Evolutionary conservation across 2,888 invertebrate genomes (phyloP), one percentile per base, ranked within the genome.

Genomic region (Acleris sparsana): DNA sequence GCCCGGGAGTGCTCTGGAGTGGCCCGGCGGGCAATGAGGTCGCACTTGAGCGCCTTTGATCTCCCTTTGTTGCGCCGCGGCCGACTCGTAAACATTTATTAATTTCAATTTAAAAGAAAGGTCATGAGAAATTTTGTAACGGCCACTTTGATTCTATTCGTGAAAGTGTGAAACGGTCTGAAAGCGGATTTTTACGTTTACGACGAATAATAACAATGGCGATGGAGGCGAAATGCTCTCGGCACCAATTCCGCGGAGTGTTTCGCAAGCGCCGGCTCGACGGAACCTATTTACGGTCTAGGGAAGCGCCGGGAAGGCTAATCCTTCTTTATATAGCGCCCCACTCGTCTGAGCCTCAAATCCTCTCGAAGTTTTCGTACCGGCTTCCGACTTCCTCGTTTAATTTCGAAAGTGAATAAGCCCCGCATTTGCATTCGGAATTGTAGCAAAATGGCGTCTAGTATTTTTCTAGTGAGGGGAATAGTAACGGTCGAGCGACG

Each of bases 381-480:
- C 73, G 72, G 77, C 76, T 75, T 74, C 72, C 76, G 78, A 39
- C 84, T 89, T 89, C 87, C 86, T 85, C 76, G 80, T 86, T 80
- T 74, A 79, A 82, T 84, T 84, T 84, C 79, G 76, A 84, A 78
- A 76, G 73, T 75, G 78, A 80, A 80, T 83, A 80, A 82, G 78
- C 78, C 76, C 78, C 72, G 75, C 73, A 82, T 85, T 84, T 83
- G 77, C 80, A 81, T 83, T 80, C 68, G 74, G 69, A 79, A 76
- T 78, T 79, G 76, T 77, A 80, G 78, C 86, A 89, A 88, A 82
- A 88, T 88, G 87, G 87, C 88, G 88, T 86, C 88, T 88, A 88
- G 87, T 88, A 89, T 89, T 89, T 89, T 89, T 89, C 90, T 89
- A 90, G 88, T 88, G 87, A 88, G 90, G 91, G 91, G 89, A 90